Percentiles rank a stretch among this genome's conserved stretches.
Conservation (phyloP, 2,797 vertebrate genomes). For the Lutjanus argentimaculatus region DNA sequence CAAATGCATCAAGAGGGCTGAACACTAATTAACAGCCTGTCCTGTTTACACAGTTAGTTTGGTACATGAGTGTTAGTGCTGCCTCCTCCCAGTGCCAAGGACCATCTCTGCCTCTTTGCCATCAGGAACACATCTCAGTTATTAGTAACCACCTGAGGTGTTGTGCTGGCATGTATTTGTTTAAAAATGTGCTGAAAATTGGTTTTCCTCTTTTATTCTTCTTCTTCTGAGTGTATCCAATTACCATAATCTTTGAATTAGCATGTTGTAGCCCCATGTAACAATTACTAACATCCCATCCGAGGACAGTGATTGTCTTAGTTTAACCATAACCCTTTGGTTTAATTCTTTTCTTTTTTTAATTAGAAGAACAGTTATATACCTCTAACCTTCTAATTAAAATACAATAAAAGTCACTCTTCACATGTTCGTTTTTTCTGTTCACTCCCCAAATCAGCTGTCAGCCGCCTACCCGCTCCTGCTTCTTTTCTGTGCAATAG, state of each 20-base stretch:
- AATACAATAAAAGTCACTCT: not conserved
- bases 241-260: not conserved
- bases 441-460: not conserved
- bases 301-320: not conserved
- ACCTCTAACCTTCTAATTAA: not conserved
- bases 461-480: not conserved
- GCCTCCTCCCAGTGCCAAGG: conserved; percentile 19
- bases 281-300: not conserved
- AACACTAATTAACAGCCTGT: conserved; percentile 70
- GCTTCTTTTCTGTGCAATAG: not conserved
- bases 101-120: conserved; percentile 11
- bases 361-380: not conserved
- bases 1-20: conserved; percentile 59
- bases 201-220: not conserved
- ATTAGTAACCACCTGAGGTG: not conserved
- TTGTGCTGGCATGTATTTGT: not conserved
- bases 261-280: not conserved
- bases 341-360: too few species aligned
- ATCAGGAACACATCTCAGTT: conserved; percentile 3
- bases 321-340: too few species aligned
- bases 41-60: conserved; percentile 66
- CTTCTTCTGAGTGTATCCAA: not conserved
- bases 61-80: conserved; percentile 25
- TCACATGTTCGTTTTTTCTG: not conserved
- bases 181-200: not conserved